Percentiles rank a stretch among this genome's conserved stretches.
Conservation (phyloP, 2,797 vertebrate species). For the Todus mexicanus region DNA sequence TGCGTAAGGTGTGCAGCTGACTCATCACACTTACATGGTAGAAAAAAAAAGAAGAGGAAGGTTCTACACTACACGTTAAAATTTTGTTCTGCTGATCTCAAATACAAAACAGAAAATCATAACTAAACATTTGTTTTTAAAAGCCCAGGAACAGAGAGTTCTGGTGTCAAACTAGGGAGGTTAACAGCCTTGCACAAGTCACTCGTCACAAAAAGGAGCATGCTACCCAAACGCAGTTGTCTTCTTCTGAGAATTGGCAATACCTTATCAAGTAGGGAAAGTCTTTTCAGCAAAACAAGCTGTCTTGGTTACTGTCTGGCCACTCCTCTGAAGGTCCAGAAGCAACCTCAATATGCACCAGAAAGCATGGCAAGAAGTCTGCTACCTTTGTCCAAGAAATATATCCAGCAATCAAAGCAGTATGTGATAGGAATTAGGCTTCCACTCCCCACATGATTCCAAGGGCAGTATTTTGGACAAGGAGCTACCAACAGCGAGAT, state of each 20-base stretch:
- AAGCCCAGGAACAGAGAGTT: neutral
- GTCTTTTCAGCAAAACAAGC: neutral
- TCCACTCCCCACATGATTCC: neutral
- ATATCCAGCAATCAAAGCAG: neutral
- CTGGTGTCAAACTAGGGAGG: neutral
- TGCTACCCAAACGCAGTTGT: neutral
- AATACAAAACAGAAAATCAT: neutral
- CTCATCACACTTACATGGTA: neutral
- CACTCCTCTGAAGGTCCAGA: neutral
- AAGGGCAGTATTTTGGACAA: neutral
- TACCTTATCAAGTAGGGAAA: neutral
- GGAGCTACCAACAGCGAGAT: neutral
- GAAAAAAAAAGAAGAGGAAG: neutral
- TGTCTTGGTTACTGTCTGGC: neutral
- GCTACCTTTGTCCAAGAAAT: neutral
- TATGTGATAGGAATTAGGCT: neutral
- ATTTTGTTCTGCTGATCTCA: neutral
- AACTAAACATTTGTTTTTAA: neutral
- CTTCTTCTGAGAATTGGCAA: neutral
- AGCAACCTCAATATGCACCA: neutral
- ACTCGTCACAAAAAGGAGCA: neutral
- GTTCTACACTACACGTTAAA: neutral
- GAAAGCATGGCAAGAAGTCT: neutral
- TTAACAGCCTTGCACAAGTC: neutral
- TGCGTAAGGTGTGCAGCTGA: constrained; percentile 9